These are phyloP conservation scores for Chrysopa pallens DNA, from an alignment of 1,140 invertebrate genomes.

Conservation along the genomic window DNA sequence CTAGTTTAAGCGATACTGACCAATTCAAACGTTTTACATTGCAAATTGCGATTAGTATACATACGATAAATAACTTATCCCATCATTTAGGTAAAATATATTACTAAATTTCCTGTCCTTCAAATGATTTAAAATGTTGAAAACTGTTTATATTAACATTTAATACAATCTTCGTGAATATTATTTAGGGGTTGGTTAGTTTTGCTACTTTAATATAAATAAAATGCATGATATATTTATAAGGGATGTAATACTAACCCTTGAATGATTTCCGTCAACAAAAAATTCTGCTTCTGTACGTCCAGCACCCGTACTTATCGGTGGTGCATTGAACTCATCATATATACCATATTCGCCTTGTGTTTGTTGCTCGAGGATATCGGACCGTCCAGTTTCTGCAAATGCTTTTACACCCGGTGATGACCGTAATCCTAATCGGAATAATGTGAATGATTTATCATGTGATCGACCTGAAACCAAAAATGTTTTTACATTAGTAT, in stretches of 20 bases:
- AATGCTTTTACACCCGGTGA: conserved; percentile 59
- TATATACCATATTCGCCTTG: conserved; percentile 40
- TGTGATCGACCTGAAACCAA: conserved; percentile 64
- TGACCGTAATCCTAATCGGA: conserved; percentile 55
- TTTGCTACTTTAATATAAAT: not conserved
- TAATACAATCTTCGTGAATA: too few species aligned
- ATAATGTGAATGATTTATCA: conserved; percentile 58
- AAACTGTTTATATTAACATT: too few species aligned
- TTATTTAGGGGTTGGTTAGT: too few species aligned
- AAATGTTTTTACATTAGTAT: conserved; percentile 4
- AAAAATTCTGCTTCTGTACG: conserved; percentile 66
- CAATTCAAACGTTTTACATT: too few species aligned
- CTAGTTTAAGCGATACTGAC: too few species aligned
- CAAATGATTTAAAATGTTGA: too few species aligned
- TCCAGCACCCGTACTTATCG: conserved; percentile 56
- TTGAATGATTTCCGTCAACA: conserved; percentile 78
- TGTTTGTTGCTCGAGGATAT: conserved; percentile 40
- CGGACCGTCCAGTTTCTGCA: conserved; percentile 59
- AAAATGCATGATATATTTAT: not conserved
- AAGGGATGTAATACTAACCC: conserved; percentile 27
- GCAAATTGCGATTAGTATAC: too few species aligned
- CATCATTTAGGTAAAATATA: too few species aligned
- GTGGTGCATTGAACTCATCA: conserved; percentile 66
- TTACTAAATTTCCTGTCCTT: too few species aligned
- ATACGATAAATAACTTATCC: too few species aligned